A percentile compares a stretch with the other conserved stretches of the same genome.
Evolutionary conservation across 2,797 vertebrate species (phyloP).

Genomic region (Myripristis jacobus): DNA sequence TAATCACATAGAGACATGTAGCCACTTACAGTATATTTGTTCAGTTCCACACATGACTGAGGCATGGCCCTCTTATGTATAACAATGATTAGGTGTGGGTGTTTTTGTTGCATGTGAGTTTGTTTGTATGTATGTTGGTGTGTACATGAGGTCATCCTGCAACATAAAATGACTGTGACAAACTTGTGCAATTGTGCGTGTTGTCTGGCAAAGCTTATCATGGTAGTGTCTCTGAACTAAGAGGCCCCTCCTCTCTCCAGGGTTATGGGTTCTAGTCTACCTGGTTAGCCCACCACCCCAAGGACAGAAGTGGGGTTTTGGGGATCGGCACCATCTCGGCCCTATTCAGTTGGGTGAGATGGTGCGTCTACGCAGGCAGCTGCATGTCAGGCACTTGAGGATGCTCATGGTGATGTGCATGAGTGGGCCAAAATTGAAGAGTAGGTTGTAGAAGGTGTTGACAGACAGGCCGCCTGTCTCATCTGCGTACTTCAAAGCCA

Average conservation of each 20-base stretch:
- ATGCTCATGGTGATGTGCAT: conserved; percentile 88
- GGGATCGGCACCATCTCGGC: conserved; percentile 27
- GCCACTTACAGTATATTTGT: conserved; percentile 16
- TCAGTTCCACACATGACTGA: conserved; percentile 29
- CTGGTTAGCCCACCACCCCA: conserved; percentile 48
- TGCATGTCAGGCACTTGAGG: conserved; percentile 90
- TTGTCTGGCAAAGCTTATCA: conserved; percentile 72
- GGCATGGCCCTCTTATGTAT: conserved; percentile 28
- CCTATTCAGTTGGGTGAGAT: conserved; percentile 83
- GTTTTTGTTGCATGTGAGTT: conserved; percentile 10
- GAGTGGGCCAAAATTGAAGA: conserved; percentile 89
- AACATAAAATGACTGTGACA: conserved; percentile 50
- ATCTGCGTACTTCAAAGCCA: conserved; percentile 89
- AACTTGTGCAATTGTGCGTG: conserved; percentile 75
- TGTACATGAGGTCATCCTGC: conserved; percentile 54
- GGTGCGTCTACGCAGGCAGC: conserved; percentile 86
- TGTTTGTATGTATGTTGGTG: conserved; percentile 8
- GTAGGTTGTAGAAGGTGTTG: conserved; percentile 86
- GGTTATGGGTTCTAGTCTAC: conserved; percentile 62
- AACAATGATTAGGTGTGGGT: conserved; percentile 40
- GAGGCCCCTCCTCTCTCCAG: conserved; percentile 35
- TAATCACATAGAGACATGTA: conserved; percentile 39
- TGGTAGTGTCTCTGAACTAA: conserved; percentile 62
- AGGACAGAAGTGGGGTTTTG: conserved; percentile 28
- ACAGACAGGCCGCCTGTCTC: conserved; percentile 90